Evolutionary conservation across 2,113 vertebrate species (phyloP), one percentile per base, ranked within the genome.

Genomic region (Aspidoscelis tigris): DNA sequence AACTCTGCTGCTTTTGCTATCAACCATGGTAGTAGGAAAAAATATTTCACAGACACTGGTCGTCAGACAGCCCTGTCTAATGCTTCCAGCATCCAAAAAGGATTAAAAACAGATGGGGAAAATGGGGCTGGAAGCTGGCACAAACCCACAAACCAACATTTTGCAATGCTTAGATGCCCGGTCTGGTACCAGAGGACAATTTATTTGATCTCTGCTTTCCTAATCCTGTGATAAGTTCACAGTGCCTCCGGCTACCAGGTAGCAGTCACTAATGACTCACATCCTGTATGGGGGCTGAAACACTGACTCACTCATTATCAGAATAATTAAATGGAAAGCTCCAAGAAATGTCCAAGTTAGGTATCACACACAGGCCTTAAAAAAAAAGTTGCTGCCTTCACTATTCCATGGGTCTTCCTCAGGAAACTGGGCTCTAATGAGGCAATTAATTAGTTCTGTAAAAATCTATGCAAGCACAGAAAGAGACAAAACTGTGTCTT

Each of bases 221-320:
- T 88, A 83, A 89, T 85, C 47, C 83, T 85, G 80, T 47, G 68
- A 77, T 71, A 82, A 82, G 44, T 41, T 78, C 75, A 33, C 83
- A 84, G 83, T 76, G 76, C 69, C 8, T 80, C 86, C 86, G 91
- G 85, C 87, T 86, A 72, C 82, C 89, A 91, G 81, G 83, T 87
- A 90, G 87, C 86, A 8, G 44, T 47, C 0, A 2, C 71, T 4
- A n/a, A 14, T 93, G 91, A 94, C 82, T 94, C 93, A 93, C 77
- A 86, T 72, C 43, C 81, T 83, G 66, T 20, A 2, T 58, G n/a
- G 77, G 44, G 69, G 53, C 79, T 71, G 80, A 85, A 86, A 88
- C 26, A 78, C 77, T 90, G 89, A 80, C 43, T 71, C 81, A 85
- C 81, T 81, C 55, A 41, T 61, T 81, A 70, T 81, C 78, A 61